Conservation (phyloP, 2,113 vertebrate species). For the Gymnorhina tibicen region DNA sequence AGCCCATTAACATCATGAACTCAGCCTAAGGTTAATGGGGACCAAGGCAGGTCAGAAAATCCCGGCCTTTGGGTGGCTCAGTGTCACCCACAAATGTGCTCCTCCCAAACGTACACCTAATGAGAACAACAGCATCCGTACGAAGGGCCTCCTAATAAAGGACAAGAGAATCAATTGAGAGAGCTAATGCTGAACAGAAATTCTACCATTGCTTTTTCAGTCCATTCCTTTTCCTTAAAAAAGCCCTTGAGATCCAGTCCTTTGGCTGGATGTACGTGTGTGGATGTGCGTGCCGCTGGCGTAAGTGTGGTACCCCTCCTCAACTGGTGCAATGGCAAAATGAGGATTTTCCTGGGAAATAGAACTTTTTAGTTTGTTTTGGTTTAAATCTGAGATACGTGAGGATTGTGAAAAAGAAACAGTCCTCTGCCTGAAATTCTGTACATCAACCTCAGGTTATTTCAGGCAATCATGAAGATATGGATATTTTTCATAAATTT, state of each 20-base stretch:
- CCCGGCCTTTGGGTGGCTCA: background rate
- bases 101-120: background rate
- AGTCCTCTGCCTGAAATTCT: conserved; percentile 46
- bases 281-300: background rate
- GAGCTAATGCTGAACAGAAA: background rate
- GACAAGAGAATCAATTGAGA: background rate
- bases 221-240: background rate
- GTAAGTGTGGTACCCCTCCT: background rate
- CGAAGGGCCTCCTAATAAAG: background rate
- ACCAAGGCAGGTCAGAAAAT: background rate
- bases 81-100: background rate
- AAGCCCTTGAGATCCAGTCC: conserved; percentile 31
- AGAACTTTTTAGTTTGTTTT: background rate
- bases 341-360: background rate
- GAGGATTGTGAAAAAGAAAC: conserved; percentile 11
- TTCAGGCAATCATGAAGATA: conserved; percentile 45
- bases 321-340: background rate
- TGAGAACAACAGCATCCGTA: background rate
- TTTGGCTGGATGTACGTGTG: background rate
- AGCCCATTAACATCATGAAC: background rate
- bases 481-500: conserved; percentile 41
- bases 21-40: background rate
- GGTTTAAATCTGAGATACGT: background rate
- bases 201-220: background rate
- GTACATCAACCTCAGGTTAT: background rate